These are phyloP conservation scores for Dryobotodes eremita DNA, from an alignment of 2,888 invertebrate genomes.

Conservation along the genomic window DNA sequence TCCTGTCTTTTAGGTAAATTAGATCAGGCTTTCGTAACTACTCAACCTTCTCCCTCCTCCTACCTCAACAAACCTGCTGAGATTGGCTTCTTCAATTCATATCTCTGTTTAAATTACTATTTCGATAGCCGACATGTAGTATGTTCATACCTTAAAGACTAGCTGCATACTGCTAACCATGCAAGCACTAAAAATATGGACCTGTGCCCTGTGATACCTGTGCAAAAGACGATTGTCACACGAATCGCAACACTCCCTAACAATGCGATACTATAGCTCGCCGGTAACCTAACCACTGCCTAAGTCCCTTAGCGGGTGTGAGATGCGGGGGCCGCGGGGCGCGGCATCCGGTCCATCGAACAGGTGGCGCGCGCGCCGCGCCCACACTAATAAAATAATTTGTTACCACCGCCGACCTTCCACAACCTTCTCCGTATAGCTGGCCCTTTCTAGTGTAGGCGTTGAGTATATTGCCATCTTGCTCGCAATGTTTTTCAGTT, in stretches of 20 bases:
- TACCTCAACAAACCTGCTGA: not conserved
- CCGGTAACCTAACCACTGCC: conserved; percentile 71
- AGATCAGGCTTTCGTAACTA: not conserved
- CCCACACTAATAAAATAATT: conserved; percentile 88
- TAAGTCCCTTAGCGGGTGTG: conserved; percentile 66
- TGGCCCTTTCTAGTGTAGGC: conserved; percentile 68
- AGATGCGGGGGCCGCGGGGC: conserved; percentile 72
- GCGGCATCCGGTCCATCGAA: conserved; percentile 87
- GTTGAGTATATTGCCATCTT: conserved; percentile 41
- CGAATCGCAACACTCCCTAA: conserved; percentile 29
- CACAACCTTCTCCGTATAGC: conserved; percentile 82
- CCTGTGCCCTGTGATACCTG: not conserved
- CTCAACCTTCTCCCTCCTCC: no score
- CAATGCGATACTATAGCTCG: conserved; percentile 50
- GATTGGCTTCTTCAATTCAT: not conserved
- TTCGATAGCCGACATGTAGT: not conserved
- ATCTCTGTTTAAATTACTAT: not conserved
- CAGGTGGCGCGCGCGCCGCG: conserved; percentile 86
- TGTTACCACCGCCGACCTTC: conserved; percentile 86
- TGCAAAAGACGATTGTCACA: not conserved
- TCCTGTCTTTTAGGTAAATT: not conserved
- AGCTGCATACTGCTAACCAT: not conserved
- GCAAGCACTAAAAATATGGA: not conserved
- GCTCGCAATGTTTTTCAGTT: conserved; percentile 57
- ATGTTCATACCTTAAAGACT: not conserved